These are phyloP conservation scores for Nymphalis urticae DNA, from an alignment of 2,888 invertebrate species.

Conservation along the genomic window DNA sequence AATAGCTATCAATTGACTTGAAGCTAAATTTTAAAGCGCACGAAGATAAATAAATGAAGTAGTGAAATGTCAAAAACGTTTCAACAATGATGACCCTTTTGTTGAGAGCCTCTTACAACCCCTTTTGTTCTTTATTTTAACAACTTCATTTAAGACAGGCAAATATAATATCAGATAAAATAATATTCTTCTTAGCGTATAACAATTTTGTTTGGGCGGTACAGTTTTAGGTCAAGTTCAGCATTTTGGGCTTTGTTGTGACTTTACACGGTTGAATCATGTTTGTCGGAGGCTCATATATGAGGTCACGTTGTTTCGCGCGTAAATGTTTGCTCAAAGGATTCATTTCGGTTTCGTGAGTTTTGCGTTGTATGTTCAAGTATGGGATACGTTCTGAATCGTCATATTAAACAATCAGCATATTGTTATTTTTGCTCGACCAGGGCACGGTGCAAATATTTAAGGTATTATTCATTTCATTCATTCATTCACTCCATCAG, in stretches of 20 bases:
- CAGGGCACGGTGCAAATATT: too few relatives aligned
- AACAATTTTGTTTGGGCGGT: background rate
- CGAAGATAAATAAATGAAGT: too few relatives aligned
- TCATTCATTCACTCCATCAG: too few relatives aligned
- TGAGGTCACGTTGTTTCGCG: slow-evolving; percentile 9
- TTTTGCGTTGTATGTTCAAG: background rate
- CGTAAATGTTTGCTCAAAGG: background rate
- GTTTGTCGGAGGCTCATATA: slow-evolving; percentile 2
- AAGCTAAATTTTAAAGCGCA: too few relatives aligned
- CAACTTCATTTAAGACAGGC: too few relatives aligned
- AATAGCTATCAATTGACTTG: too few relatives aligned
- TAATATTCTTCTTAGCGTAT: background rate
- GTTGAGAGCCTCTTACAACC: too few relatives aligned
- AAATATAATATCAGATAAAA: too few relatives aligned
- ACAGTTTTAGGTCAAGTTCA: background rate
- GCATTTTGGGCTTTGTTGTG: background rate
- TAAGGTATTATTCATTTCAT: too few relatives aligned
- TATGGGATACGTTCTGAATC: background rate
- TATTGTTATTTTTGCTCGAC: background rate
- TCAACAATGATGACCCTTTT: too few relatives aligned
- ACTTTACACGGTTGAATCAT: background rate
- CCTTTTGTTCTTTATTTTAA: too few relatives aligned
- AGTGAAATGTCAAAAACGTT: too few relatives aligned
- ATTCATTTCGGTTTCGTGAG: background rate
- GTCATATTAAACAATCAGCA: background rate